Evolutionary conservation across 2,888 invertebrate species (phyloP).

Genomic region (Marronus borbonicus): DNA sequence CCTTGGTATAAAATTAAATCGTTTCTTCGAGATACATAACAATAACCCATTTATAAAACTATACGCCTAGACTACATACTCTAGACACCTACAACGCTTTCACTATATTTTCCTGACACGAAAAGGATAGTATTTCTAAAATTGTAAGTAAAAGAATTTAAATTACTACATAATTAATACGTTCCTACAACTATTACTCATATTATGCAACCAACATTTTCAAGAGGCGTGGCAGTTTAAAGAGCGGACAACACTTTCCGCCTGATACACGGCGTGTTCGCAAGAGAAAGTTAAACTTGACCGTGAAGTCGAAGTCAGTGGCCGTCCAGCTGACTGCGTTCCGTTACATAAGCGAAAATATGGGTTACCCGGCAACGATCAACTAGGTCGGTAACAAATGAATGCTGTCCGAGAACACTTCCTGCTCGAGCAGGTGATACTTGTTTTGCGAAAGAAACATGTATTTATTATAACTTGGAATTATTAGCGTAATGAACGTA

Average conservation of each 20-base stretch:
- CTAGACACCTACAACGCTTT: too few relatives aligned
- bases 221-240: not conserved
- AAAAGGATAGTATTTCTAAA: too few relatives aligned
- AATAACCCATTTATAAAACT: too few relatives aligned
- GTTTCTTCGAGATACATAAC: too few relatives aligned
- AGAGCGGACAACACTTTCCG: slow-evolving; percentile 29
- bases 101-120: too few relatives aligned
- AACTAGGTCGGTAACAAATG: not conserved
- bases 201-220: slow-evolving; percentile 5
- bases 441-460: not conserved
- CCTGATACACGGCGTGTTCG: not conserved
- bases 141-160: too few relatives aligned
- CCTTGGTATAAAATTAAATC: too few relatives aligned
- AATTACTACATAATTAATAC: too few relatives aligned
- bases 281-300: slow-evolving; percentile 50
- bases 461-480: not conserved
- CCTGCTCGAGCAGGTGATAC: slow-evolving; percentile 8
- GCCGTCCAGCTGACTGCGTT: not conserved
- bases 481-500: too few relatives aligned
- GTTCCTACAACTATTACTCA: too few relatives aligned
- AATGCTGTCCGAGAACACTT: slow-evolving; percentile 21
- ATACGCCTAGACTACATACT: too few relatives aligned
- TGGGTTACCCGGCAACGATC: slow-evolving; percentile 30
- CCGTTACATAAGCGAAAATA: slow-evolving; percentile 17
- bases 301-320: slow-evolving; percentile 35